A percentile compares a stretch with the other conserved stretches of the same genome.
These are phyloP conservation scores for Diaperis boleti DNA, from an alignment of 2,888 invertebrate genomes.

Conservation along the genomic window DNA sequence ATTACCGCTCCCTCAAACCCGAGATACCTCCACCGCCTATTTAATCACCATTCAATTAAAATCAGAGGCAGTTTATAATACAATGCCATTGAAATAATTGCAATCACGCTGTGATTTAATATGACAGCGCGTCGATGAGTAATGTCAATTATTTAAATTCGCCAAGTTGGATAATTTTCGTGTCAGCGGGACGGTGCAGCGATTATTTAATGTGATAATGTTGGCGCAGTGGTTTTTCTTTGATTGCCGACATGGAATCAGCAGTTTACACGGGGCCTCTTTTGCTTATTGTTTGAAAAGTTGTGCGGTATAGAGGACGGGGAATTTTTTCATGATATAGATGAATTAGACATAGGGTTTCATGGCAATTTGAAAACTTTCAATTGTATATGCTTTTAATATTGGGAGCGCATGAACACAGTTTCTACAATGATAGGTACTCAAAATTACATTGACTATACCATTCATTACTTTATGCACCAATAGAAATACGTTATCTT, in stretches of 20 bases:
- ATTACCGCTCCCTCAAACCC: conserved; percentile 4
- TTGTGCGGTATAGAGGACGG: not conserved
- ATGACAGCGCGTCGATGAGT: conserved; percentile 14
- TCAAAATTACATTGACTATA: no score
- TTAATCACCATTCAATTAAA: conserved; percentile 31
- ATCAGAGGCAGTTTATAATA: conserved; percentile 21
- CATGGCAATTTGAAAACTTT: no score
- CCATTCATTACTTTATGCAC: no score
- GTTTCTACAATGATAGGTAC: no score
- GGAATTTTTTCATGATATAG: not conserved
- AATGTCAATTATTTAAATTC: conserved; percentile 27
- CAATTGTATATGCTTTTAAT: no score
- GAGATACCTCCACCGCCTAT: conserved; percentile 4
- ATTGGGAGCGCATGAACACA: no score
- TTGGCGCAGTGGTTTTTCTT: conserved; percentile 16
- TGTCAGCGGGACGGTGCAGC: conserved; percentile 1
- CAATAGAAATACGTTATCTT: no score
- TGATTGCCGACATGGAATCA: conserved; percentile 19
- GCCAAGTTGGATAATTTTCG: conserved; percentile 11
- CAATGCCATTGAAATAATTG: conserved; percentile 28
- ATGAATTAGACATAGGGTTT: no score
- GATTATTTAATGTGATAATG: conserved; percentile 12
- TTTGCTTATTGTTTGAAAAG: not conserved
- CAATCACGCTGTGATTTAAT: conserved; percentile 29
- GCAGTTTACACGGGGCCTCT: conserved; percentile 3